Conservation (phyloP, 2,888 invertebrate genomes). For the Habrosyne pyritoides region DNA sequence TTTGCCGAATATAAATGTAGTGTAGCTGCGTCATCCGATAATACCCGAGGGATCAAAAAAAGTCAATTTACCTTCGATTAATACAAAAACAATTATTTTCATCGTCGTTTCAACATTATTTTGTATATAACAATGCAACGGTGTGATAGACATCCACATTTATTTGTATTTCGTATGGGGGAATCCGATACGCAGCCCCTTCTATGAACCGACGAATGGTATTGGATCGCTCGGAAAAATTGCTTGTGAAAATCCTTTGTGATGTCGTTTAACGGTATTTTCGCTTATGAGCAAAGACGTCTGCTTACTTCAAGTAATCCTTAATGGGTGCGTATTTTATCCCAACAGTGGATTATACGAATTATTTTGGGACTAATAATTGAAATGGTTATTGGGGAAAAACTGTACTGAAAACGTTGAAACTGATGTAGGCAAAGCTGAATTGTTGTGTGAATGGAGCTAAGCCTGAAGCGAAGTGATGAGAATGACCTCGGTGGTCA, state of each 20-base stretch:
- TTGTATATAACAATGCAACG: slow-evolving; percentile 20
- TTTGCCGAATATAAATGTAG: too few species aligned
- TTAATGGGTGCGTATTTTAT: neutral
- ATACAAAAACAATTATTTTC: too few species aligned
- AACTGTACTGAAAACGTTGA: too few species aligned
- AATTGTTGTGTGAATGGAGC: too few species aligned
- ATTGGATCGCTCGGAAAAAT: slow-evolving; percentile 58
- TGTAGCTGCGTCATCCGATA: too few species aligned
- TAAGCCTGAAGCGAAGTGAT: too few species aligned
- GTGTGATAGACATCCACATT: slow-evolving; percentile 58
- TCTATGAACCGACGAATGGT: slow-evolving; percentile 49
- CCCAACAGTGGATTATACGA: neutral
- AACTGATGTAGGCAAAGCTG: too few species aligned
- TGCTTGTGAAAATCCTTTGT: slow-evolving; percentile 50
- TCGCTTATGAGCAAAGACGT: slow-evolving; percentile 29
- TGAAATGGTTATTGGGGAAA: neutral
- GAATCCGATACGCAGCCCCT: slow-evolving; percentile 63
- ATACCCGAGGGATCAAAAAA: too few species aligned
- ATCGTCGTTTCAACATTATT: too few species aligned
- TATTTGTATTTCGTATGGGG: slow-evolving; percentile 63
- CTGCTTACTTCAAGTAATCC: slow-evolving; percentile 26
- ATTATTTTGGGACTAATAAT: neutral
- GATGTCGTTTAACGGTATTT: slow-evolving; percentile 34
- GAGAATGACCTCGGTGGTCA: too few species aligned
- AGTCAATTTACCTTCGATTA: too few species aligned